Evolutionary conservation across 2,113 vertebrate genomes (phyloP).

Genomic region (Elephantulus edwardii): DNA sequence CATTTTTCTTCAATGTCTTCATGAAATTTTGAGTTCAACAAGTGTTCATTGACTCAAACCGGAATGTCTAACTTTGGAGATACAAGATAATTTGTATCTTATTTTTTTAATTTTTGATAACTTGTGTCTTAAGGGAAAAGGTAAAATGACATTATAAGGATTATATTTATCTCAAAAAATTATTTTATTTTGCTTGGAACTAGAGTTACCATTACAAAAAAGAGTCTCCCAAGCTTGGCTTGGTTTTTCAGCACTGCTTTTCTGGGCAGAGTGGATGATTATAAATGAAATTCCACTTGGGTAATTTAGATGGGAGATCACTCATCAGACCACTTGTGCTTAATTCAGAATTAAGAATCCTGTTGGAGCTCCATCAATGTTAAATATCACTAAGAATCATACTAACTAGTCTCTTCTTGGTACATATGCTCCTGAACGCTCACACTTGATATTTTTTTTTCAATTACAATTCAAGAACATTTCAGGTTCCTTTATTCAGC

Average conservation of each 20-base stretch:
- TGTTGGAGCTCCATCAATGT: conserved; percentile 22
- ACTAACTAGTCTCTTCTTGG: conserved; percentile 56
- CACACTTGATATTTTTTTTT: conserved; percentile 59
- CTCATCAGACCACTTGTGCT: conserved; percentile 61
- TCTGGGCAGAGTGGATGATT: conserved; percentile 33
- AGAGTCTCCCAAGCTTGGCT: not conserved
- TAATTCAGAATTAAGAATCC: conserved; percentile 63
- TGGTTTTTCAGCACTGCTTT: conserved; percentile 8
- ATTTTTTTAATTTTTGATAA: too few relatives aligned
- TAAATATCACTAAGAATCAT: conserved; percentile 57
- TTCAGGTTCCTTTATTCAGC: conserved; percentile 53
- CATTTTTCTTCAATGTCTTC: not conserved
- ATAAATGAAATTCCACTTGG: conserved; percentile 13
- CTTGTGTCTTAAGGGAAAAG: too few relatives aligned
- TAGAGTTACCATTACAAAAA: not conserved
- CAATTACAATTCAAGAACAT: conserved; percentile 72
- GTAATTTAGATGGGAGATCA: conserved; percentile 63
- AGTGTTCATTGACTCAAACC: not conserved
- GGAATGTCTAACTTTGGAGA: not conserved
- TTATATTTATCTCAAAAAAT: not conserved
- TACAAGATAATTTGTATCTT: not conserved
- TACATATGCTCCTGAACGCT: conserved; percentile 33
- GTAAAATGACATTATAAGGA: not conserved
- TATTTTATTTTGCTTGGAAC: not conserved
- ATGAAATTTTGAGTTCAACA: not conserved